A percentile compares a stretch with the other conserved stretches of the same genome.
Evolutionary conservation across 2,797 vertebrate species (phyloP).

Genomic region (Chaunax sp.): DNA sequence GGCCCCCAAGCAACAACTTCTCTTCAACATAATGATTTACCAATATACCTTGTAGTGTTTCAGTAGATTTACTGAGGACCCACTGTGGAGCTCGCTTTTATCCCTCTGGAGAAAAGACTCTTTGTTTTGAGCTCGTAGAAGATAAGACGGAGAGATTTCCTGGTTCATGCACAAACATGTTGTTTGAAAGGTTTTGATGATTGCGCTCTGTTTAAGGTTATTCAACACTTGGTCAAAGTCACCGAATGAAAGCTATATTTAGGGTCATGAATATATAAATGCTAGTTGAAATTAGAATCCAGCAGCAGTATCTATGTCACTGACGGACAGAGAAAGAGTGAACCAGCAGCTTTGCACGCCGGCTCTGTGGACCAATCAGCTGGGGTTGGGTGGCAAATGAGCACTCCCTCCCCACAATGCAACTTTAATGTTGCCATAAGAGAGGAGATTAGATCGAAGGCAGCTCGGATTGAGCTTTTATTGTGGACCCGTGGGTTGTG

Average conservation of each 20-base stretch:
- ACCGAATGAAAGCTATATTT: conserved; percentile 22
- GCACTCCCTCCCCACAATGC: conserved; percentile 57
- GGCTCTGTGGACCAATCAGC: conserved; percentile 30
- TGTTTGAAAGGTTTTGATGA: background rate
- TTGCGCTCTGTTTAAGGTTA: background rate
- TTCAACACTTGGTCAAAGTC: conserved; percentile 11
- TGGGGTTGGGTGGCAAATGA: conserved; percentile 44
- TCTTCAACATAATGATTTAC: conserved; percentile 70
- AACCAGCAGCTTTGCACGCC: conserved; percentile 18
- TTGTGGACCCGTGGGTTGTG: conserved; percentile 48
- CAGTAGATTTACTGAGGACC: conserved; percentile 54
- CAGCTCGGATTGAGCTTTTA: conserved; percentile 51
- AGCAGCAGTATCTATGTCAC: conserved; percentile 14
- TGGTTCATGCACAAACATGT: conserved; percentile 10
- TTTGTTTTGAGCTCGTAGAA: conserved; percentile 36
- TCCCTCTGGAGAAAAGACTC: conserved; percentile 22
- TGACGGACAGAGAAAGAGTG: conserved; percentile 20
- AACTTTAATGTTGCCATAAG: conserved; percentile 73
- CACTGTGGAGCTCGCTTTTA: conserved; percentile 43
- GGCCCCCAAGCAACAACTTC: conserved; percentile 50
- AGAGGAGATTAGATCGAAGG: conserved; percentile 55
- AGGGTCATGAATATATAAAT: conserved; percentile 22
- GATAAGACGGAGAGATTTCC: conserved; percentile 4
- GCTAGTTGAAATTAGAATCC: conserved; percentile 18
- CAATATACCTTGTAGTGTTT: conserved; percentile 61